Percentiles rank a stretch among this genome's conserved stretches.
Evolutionary conservation across 37 sponge, comb jelly and placozoan species (phyloP).

Genomic region (Trichoplax adhaerens): DNA sequence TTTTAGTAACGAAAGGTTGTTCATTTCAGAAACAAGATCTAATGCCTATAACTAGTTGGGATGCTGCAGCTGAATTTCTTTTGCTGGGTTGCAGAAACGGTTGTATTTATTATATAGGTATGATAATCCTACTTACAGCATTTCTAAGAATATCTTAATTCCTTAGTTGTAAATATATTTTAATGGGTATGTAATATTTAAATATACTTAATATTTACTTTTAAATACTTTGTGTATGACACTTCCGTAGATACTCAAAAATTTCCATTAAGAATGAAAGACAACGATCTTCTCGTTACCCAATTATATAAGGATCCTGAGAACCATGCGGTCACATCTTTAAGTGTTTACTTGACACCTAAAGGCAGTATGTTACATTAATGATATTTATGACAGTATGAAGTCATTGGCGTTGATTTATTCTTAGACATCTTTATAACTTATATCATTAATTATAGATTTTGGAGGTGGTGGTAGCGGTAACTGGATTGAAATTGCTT

Average conservation of each 20-base stretch:
- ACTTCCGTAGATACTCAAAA: constrained; percentile 79
- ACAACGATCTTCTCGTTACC: constrained; percentile 88
- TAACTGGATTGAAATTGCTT: constrained; percentile 93
- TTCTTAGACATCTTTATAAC: background rate
- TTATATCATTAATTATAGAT: background rate
- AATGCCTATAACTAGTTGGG: constrained; percentile 77
- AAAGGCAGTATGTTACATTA: constrained; percentile 40
- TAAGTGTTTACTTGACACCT: constrained; percentile 80
- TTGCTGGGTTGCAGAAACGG: constrained; percentile 79
- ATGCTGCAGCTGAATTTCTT: constrained; percentile 53
- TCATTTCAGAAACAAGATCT: constrained; percentile 44
- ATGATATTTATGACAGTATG: constrained; percentile 1
- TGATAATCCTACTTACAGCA: background rate
- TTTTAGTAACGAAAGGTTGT: background rate
- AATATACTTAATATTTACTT: too few species aligned
- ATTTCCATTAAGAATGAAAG: constrained; percentile 96
- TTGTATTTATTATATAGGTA: constrained; percentile 76
- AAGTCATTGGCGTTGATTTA: background rate
- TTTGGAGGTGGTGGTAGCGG: background rate
- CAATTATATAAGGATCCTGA: constrained; percentile 84
- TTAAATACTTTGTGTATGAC: background rate
- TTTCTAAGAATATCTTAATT: too few species aligned
- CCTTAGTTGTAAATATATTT: too few species aligned
- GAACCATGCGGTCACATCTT: constrained; percentile 64
- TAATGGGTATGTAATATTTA: too few species aligned